Base-by-base conservation (phyloP, 2,797 vertebrate species). In the Spinibarbus caldwelli region DNA sequence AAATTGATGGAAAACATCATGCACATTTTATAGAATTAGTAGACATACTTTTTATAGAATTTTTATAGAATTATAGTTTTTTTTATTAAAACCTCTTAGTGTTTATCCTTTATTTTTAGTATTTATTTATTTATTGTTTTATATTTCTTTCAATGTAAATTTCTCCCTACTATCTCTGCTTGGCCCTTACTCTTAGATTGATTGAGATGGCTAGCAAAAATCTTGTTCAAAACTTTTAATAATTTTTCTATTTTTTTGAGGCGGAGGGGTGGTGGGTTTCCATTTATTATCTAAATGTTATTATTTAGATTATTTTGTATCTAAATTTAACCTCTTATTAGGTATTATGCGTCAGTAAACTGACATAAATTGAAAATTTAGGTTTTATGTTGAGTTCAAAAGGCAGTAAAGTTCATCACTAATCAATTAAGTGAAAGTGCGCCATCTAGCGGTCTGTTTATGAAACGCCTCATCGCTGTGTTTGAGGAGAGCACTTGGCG, bases 401-500 rank as follows among this genome's bases (percentile, higher is more conserved):
- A 15, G 23, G n/a, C 21, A 54, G 52, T 54, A 17, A 54, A n/a
- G n/a, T n/a, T n/a, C n/a, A n/a, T n/a, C n/a, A n/a, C n/a, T 36
- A 17, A 54, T 38, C 12, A 11, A 2, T 52, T 0, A 9, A 19
- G 11, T 14, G 36, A 77, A 66, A 19, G 49, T 4, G 72, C 68
- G 79, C 2, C 49, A 70, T 82, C 87, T 86, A 78, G n/a, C 11
- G 82, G 41, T 17, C 19, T 19, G 14, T 41, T 47, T 77, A 67
- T 6, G 26, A 80, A 82, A 41, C 34, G 57, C 36, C 5, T 17
- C 41, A 36, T 36, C 31, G 31, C 17, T 76, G 43, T n/a, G 72
- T 86, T 80, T 82, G 47, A 17, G 19, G 71, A 29, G 10, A n/a
- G 45, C 47, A 0, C 86, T 6, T 38, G 45, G 8, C 86, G 86